Evolutionary conservation across 2,797 vertebrate species (phyloP), one percentile per base, ranked within the genome.

Genomic region (Sebastolobus alascanus): DNA sequence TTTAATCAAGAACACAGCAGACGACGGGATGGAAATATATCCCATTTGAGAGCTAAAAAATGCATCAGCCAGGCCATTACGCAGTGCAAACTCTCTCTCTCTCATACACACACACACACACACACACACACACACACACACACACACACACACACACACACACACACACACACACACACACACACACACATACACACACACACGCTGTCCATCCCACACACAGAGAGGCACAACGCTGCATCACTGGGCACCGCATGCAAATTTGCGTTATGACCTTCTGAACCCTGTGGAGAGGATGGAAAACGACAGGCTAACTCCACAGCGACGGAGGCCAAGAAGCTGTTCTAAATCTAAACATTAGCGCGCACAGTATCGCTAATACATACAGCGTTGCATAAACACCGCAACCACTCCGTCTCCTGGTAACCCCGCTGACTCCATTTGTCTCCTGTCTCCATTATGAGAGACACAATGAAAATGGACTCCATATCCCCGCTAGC

Each of bases 31-130:
- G 79, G 86, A 86, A 91, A 90, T 89, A 83, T 85, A 91, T 88
- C 88, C 88, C 86, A 86, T 91, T 89, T 91, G 75, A 89, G 79
- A 82, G 83, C 75, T 89, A 87, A 91, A 92, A 93, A 92, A 91
- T 91, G 79, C 87, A 87, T 90, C 84, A 90, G 90, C 85, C 71
- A 22, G 77, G 70, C 88, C 82, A 92, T 93, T 90, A 93, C 75
- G 58, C 87, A 73, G 77, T 50, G 81, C 67, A 75, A 85, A 79
- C 61, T 43, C 72, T 73, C 73, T 73, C 73, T 67, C 33, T 60
- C 61, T 40, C 20, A n/a, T 54, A 59, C 38, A 50, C 18, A 83
- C 88, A 86, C 84, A 87, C 83, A 78, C 43, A 20, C 46, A 0
- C 75, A 38, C 54, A 81, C 88, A 87, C n/a, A n/a, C 84, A 88